Conservation (phyloP, 2,113 vertebrate species). For the Apodemus sylvaticus region DNA sequence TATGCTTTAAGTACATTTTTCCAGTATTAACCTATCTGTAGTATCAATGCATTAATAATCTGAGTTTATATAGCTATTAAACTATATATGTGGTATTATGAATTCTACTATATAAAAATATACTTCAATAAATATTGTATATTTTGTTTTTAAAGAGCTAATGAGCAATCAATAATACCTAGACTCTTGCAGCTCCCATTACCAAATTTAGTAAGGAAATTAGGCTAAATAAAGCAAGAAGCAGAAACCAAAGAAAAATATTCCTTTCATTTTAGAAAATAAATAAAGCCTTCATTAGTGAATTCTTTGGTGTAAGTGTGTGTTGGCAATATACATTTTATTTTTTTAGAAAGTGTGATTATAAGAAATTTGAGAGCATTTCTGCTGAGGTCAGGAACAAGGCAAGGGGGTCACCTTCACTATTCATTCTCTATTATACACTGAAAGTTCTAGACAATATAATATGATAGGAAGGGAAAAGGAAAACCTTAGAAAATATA, state of each 20-base stretch:
- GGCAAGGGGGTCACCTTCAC: not conserved
- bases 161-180: not conserved
- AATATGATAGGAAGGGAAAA: not conserved
- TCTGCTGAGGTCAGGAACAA: not conserved
- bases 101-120: not conserved
- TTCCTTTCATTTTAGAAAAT: not conserved
- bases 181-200: not conserved
- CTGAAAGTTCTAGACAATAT: not conserved
- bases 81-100: not conserved
- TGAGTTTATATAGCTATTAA: not conserved
- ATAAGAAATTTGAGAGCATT: not conserved
- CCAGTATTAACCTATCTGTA: not conserved
- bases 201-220: not conserved
- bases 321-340: not conserved
- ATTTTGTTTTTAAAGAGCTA: not conserved
- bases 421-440: not conserved
- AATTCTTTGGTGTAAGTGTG: not conserved
- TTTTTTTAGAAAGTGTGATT: not conserved
- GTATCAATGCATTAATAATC: not conserved
- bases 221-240: not conserved
- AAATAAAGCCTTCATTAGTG: not conserved
- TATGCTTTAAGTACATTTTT: not conserved
- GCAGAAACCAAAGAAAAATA: not conserved
- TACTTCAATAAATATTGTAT: not conserved
- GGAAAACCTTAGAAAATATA: too few relatives aligned